Evolutionary conservation across 2,888 invertebrate species (phyloP).

Genomic region (Didymodactylos carnosus): DNA sequence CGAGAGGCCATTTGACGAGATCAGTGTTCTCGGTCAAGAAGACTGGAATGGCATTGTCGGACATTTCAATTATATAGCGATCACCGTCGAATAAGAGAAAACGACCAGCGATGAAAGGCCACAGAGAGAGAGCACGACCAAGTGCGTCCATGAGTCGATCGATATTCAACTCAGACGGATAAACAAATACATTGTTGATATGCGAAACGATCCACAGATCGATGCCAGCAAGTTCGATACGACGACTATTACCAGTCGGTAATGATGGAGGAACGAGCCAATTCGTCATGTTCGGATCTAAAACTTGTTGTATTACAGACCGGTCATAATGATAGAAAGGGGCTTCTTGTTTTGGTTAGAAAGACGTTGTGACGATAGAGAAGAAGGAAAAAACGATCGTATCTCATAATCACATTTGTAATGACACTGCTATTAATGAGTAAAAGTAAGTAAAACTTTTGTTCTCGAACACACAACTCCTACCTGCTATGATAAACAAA

Average conservation of each 20-base stretch:
- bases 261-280: neutral
- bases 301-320: too few relatives aligned
- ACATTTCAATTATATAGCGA: neutral
- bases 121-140: neutral
- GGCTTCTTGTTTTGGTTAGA: too few relatives aligned
- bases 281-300: too few relatives aligned
- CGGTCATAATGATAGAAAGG: too few relatives aligned
- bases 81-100: neutral
- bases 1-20: neutral
- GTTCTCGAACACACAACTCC: too few relatives aligned
- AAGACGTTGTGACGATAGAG: too few relatives aligned
- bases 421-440: too few relatives aligned
- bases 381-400: too few relatives aligned
- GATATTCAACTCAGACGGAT: neutral
- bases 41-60: neutral
- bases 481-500: too few relatives aligned
- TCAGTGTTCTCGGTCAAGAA: neutral
- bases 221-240: neutral
- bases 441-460: too few relatives aligned
- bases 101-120: neutral
- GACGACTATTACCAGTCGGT: neutral
- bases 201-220: neutral
- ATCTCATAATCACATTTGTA: too few relatives aligned
- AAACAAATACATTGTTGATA: neutral
- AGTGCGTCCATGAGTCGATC: neutral